Conservation (phyloP, 2,888 invertebrate species). For the Drosophila melanocephala region DNA sequence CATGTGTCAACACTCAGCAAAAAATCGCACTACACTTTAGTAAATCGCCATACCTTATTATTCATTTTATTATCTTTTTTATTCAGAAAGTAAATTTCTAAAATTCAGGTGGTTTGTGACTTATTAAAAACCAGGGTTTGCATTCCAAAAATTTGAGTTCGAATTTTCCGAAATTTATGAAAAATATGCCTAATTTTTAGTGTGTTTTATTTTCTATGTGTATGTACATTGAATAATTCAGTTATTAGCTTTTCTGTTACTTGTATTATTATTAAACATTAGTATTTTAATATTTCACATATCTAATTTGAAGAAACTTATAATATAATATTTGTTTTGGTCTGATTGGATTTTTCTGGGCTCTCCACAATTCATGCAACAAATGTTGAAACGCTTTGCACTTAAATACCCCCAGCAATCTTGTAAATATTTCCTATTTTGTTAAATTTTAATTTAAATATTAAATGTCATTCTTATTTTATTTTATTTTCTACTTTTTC, state of each 20-base stretch:
- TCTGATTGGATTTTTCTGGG: neutral
- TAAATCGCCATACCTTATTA: neutral
- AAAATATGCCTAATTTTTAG: too few relatives aligned
- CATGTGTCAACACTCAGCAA: conserved; percentile 4
- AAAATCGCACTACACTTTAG: neutral
- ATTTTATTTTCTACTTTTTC: neutral
- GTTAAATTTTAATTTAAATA: neutral
- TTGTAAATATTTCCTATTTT: neutral
- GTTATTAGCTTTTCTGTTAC: too few relatives aligned
- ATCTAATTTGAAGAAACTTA: too few relatives aligned
- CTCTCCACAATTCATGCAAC: neutral
- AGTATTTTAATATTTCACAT: too few relatives aligned
- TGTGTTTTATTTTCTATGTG: too few relatives aligned
- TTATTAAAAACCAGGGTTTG: too few relatives aligned
- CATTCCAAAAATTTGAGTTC: too few relatives aligned
- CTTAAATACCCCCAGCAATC: neutral
- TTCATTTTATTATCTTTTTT: neutral
- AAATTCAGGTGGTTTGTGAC: too few relatives aligned
- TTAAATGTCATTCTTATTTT: neutral
- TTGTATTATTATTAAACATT: too few relatives aligned
- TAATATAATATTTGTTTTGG: too few relatives aligned
- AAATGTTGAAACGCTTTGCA: neutral
- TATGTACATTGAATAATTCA: too few relatives aligned
- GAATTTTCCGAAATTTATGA: too few relatives aligned
- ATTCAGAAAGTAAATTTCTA: neutral